These are phyloP conservation scores for Meliscaeva auricollis DNA, from an alignment of 2,888 invertebrate genomes.

Conservation along the genomic window DNA sequence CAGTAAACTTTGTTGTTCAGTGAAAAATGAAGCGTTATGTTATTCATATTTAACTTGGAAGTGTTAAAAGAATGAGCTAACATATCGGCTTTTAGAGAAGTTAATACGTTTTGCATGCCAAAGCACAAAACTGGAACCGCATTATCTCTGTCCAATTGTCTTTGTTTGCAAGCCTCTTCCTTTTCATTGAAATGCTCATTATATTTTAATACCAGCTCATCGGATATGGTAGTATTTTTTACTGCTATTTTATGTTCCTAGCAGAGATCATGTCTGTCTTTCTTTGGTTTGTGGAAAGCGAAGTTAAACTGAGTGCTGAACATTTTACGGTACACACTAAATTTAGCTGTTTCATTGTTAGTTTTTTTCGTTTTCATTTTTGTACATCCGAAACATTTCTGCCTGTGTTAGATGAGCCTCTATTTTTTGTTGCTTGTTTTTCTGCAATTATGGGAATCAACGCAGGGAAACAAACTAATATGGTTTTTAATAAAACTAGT, in stretches of 20 bases:
- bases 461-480: too few species aligned
- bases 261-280: background rate
- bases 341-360: constrained; percentile 8
- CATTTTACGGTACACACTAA: constrained; percentile 23
- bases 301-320: constrained; percentile 30
- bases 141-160: constrained; percentile 22
- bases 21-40: too few species aligned
- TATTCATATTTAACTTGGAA: too few species aligned
- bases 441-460: too few species aligned
- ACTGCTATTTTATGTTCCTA: constrained; percentile 16
- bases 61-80: background rate
- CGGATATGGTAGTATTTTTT: background rate
- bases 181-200: background rate
- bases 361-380: background rate
- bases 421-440: too few species aligned
- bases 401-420: background rate
- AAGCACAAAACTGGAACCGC: constrained; percentile 15
- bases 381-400: constrained; percentile 28
- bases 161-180: constrained; percentile 13
- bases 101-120: constrained; percentile 16
- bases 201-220: constrained; percentile 13
- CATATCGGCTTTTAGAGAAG: constrained; percentile 6
- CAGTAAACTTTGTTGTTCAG: too few species aligned
- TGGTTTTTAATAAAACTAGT: too few species aligned
- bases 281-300: constrained; percentile 23